These are phyloP conservation scores for Cebidichthys violaceus DNA, from an alignment of 2,113 vertebrate genomes.

Conservation along the genomic window DNA sequence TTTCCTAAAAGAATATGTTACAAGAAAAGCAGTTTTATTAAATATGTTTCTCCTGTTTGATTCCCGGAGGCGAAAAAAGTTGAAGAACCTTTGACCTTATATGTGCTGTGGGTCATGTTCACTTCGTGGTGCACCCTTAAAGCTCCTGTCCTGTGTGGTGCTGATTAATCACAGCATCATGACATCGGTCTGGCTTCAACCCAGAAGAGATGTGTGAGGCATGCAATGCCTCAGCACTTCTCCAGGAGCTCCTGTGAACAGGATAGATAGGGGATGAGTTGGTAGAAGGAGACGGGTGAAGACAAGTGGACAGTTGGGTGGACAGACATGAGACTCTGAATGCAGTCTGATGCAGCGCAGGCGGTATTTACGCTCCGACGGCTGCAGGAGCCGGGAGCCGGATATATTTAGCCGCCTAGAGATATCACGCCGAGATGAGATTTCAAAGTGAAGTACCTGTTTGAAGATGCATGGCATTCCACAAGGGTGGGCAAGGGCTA, in stretches of 20 bases:
- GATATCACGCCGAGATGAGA: conserved; percentile 79
- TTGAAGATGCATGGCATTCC: conserved; percentile 84
- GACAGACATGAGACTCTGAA: conserved; percentile 75
- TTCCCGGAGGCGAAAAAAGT: conserved; percentile 13
- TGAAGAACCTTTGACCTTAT: conserved; percentile 57
- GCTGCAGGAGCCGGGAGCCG: conserved; percentile 70
- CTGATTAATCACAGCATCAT: conserved; percentile 71
- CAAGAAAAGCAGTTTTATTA: conserved; percentile 11
- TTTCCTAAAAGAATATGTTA: not conserved
- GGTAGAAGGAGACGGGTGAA: conserved; percentile 58
- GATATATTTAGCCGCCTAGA: conserved; percentile 81
- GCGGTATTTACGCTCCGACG: conserved; percentile 79
- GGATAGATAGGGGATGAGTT: conserved; percentile 29
- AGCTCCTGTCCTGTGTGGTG: conserved; percentile 59
- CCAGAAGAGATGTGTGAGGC: conserved; percentile 71
- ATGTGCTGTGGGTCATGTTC: conserved; percentile 58
- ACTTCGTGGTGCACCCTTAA: conserved; percentile 39
- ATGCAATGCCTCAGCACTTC: conserved; percentile 77
- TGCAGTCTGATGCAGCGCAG: conserved; percentile 60
- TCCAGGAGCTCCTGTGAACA: conserved; percentile 57
- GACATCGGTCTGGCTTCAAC: conserved; percentile 70
- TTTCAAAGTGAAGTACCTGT: conserved; percentile 85
- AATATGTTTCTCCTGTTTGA: conserved; percentile 3
- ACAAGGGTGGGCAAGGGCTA: conserved; percentile 76
- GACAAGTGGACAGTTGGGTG: conserved; percentile 76